These are phyloP conservation scores for Icerya purchasi DNA, from an alignment of 2,888 invertebrate species.

Conservation along the genomic window DNA sequence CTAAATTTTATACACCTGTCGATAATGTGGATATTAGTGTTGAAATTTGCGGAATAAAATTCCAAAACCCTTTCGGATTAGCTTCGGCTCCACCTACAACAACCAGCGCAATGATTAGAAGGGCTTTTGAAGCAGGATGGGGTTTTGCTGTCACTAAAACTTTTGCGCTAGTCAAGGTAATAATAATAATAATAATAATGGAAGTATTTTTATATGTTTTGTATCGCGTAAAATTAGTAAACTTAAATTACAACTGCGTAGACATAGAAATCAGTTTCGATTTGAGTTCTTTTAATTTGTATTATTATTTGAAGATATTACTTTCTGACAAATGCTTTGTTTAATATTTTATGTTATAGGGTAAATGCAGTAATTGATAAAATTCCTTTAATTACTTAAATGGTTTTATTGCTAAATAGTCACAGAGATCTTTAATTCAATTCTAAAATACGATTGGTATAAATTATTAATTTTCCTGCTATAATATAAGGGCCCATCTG, in stretches of 20 bases:
- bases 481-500: no score
- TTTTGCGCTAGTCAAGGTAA: conserved; percentile 76
- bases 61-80: conserved; percentile 90
- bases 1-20: conserved; percentile 77
- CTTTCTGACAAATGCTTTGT: no score
- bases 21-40: conserved; percentile 86
- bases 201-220: neutral
- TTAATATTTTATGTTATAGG: no score
- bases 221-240: no score
- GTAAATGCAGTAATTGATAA: no score
- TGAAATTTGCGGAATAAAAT: conserved; percentile 77
- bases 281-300: neutral
- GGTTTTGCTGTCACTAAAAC: conserved; percentile 95
- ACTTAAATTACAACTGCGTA: no score
- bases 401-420: no score
- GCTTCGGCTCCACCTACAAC: conserved; percentile 96
- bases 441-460: no score
- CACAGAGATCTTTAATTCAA: no score
- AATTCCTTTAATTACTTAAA: no score
- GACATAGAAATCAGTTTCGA: neutral
- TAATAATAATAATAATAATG: no score
- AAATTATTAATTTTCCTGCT: no score
- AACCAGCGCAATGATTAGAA: conserved; percentile 76
- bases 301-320: neutral
- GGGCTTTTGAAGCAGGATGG: conserved; percentile 93